These are phyloP conservation scores for Copsychus sechellarum DNA, from an alignment of 2,113 vertebrate species.

Conservation along the genomic window DNA sequence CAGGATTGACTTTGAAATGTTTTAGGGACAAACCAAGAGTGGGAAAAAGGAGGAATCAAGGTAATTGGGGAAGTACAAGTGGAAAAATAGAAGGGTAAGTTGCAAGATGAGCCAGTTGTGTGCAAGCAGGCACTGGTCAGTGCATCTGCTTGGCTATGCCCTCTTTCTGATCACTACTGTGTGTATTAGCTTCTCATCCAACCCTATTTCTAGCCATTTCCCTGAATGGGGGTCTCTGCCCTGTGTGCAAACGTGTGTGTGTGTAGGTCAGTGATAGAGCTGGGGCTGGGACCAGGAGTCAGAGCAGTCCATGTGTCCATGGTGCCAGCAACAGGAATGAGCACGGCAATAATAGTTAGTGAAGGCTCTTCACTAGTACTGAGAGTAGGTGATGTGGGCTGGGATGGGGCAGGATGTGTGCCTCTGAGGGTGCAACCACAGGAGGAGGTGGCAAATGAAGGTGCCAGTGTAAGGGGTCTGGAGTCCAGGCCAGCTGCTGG, in stretches of 20 bases:
- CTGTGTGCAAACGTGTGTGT: background rate
- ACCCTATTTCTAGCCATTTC: background rate
- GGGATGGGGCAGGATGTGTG: fast-evolving
- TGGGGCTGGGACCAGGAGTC: background rate
- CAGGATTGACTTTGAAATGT: background rate
- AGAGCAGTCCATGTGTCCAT: background rate
- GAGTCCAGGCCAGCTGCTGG: background rate
- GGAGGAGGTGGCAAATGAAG: background rate
- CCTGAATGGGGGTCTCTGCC: background rate
- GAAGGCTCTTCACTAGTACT: fast-evolving
- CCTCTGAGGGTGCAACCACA: background rate
- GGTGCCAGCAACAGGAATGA: fast-evolving
- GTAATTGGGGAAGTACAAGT: background rate
- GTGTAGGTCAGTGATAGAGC: background rate
- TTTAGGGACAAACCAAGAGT: background rate
- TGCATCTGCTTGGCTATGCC: background rate
- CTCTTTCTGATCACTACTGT: background rate
- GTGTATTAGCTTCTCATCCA: background rate
- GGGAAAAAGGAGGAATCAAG: background rate
- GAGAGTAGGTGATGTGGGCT: background rate
- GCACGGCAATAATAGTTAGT: background rate
- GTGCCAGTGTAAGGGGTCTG: background rate
- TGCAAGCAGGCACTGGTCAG: background rate
- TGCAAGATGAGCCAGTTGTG: fast-evolving
- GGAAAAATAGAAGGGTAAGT: background rate